phyloP scores from a whole-genome alignment of 2,888 invertebrate genomes.

The Hydrotaea diabolus region DNA sequence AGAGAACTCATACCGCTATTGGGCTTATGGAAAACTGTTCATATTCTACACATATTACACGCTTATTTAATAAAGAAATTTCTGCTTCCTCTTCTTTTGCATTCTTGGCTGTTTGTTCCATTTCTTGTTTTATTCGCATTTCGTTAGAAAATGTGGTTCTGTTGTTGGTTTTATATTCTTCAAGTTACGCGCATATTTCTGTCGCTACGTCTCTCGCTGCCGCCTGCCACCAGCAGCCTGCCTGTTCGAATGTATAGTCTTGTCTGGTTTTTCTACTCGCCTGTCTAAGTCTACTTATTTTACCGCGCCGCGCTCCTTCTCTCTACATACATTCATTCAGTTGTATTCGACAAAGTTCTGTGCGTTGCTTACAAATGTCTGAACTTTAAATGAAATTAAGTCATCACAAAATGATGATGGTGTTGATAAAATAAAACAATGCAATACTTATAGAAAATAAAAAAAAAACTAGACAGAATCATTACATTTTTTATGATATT shows the following conservation, averaged over 20 bases:
- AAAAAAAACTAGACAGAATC: not conserved
- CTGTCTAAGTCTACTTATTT: not conserved
- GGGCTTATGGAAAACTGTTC: not conserved
- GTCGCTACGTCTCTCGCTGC: not conserved
- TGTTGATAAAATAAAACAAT: conserved; percentile 14
- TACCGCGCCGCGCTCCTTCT: not conserved
- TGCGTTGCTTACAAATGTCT: conserved; percentile 61
- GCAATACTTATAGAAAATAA: not conserved
- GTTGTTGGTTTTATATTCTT: conserved; percentile 28
- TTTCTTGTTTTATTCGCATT: conserved; percentile 7
- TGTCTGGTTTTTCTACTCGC: not conserved
- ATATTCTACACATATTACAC: conserved; percentile 36
- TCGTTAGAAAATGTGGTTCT: not conserved
- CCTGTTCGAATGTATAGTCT: not conserved
- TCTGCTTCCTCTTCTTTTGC: not conserved
- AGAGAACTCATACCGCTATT: not conserved
- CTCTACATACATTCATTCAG: conserved; percentile 22
- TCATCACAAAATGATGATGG: conserved; percentile 57
- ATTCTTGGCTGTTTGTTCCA: conserved; percentile 24
- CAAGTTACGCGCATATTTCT: conserved; percentile 12
- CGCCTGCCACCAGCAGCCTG: not conserved
- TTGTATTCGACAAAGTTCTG: conserved; percentile 54
- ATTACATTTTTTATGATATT: not conserved
- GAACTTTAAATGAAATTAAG: conserved; percentile 64
- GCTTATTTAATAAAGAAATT: conserved; percentile 21